phyloP scores from a whole-genome alignment of 1,140 invertebrate genomes.

The Drosophila navojoa region DNA sequence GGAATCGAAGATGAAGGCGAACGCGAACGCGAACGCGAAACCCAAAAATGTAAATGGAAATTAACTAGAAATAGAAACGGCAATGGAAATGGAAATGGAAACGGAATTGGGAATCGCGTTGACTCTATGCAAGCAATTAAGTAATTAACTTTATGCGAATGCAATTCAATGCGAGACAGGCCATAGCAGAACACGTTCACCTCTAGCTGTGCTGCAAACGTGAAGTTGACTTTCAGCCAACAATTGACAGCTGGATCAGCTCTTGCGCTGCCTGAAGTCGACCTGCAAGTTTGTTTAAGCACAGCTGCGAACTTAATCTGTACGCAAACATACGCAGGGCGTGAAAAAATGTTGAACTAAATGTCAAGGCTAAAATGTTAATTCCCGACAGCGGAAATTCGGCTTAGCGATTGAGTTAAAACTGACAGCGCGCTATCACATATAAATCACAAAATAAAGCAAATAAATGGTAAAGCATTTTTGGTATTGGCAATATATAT shows the following conservation, averaged over 20 bases:
- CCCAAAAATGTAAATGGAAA: conserved; percentile 6
- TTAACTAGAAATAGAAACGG: neutral
- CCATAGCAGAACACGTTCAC: neutral
- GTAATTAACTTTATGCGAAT: conserved; percentile 11
- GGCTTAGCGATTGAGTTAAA: neutral
- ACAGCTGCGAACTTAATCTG: neutral
- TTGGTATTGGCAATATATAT: no score
- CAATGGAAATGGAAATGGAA: neutral
- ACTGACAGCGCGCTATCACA: neutral
- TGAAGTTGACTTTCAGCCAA: no score
- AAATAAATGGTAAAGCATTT: no score
- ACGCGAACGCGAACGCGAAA: neutral
- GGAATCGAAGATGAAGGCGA: conserved; percentile 10
- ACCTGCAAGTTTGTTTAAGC: no score
- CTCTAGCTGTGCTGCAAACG: no score
- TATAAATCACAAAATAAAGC: no score
- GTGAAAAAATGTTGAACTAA: neutral
- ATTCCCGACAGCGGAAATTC: neutral
- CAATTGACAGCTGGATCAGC: neutral
- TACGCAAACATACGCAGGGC: neutral
- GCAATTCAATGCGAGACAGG: conserved; percentile 1
- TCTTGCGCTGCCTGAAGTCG: neutral
- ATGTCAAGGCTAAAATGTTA: conserved; percentile 1
- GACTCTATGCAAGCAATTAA: conserved; percentile 16
- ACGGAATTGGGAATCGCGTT: neutral